A percentile compares a stretch with the other conserved stretches of the same genome.
phyloP scores from a whole-genome alignment of 2,113 vertebrate species.

The Myrmecophaga tridactyla region DNA sequence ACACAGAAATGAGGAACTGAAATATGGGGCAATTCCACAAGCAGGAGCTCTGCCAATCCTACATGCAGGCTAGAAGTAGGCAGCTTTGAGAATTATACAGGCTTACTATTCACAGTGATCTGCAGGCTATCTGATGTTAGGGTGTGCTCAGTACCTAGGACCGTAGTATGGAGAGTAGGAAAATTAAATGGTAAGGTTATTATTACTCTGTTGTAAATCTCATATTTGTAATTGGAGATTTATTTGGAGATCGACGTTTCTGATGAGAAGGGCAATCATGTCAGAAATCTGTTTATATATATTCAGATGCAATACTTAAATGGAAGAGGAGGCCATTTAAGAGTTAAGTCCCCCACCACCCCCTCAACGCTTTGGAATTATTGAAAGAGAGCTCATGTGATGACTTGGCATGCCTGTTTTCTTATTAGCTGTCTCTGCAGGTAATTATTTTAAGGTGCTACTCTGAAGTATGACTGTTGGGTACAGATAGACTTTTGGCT shows the following conservation, averaged over 20 bases:
- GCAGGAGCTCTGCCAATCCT: background rate
- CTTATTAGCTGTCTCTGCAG: background rate
- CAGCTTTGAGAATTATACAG: background rate
- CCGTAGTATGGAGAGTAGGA: background rate
- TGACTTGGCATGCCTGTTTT: background rate
- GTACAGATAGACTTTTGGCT: background rate
- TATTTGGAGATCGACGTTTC: background rate
- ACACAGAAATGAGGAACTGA: background rate
- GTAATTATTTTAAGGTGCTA: background rate
- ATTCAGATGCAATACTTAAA: background rate
- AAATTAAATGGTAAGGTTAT: background rate
- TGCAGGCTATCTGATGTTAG: no score
- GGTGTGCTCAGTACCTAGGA: background rate
- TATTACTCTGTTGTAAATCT: background rate
- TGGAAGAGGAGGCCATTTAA: background rate
- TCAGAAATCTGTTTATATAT: background rate
- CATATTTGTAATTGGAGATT: constrained; percentile 12
- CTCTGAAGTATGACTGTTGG: background rate
- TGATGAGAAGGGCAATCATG: background rate
- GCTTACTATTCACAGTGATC: background rate
- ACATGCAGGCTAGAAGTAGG: background rate
- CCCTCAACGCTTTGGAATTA: background rate
- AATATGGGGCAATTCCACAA: no score
- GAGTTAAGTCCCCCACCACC: no score
- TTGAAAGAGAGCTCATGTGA: background rate